phyloP scores from a whole-genome alignment of 2,113 vertebrate species.

The Lophochroa leadbeateri region DNA sequence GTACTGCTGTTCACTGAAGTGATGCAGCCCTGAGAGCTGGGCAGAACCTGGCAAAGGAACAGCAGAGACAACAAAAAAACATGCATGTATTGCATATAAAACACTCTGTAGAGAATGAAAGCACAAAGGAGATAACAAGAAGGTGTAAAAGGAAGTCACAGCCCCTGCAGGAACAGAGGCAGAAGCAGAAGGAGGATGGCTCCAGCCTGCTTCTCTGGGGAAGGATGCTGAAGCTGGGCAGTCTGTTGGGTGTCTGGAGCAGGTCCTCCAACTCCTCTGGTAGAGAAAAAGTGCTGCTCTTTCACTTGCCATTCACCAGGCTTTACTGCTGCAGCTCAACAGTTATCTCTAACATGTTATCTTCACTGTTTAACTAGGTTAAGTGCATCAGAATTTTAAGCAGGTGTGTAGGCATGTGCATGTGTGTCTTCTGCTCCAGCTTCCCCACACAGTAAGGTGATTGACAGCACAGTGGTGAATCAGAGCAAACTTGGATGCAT shows the following conservation, averaged over 20 bases:
- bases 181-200: not conserved
- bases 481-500: not conserved
- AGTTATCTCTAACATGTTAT: not conserved
- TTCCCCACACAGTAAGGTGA: not conserved
- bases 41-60: not conserved
- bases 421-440: not conserved
- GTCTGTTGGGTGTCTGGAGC: not conserved
- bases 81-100: fast-evolving
- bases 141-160: not conserved
- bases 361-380: not conserved
- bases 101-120: not conserved
- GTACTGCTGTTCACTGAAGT: not conserved
- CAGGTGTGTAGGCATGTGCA: not conserved
- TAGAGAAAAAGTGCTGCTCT: fast-evolving
- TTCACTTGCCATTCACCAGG: not conserved
- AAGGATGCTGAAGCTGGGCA: not conserved
- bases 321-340: not conserved
- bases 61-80: not conserved
- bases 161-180: not conserved
- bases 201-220: not conserved
- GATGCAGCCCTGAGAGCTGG: not conserved
- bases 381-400: constrained; percentile 12
- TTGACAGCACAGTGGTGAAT: not conserved
- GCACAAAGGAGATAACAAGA: not conserved
- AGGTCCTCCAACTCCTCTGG: not conserved